phyloP scores from a whole-genome alignment of 2,888 invertebrate genomes.

The Oasisia sp. region DNA sequence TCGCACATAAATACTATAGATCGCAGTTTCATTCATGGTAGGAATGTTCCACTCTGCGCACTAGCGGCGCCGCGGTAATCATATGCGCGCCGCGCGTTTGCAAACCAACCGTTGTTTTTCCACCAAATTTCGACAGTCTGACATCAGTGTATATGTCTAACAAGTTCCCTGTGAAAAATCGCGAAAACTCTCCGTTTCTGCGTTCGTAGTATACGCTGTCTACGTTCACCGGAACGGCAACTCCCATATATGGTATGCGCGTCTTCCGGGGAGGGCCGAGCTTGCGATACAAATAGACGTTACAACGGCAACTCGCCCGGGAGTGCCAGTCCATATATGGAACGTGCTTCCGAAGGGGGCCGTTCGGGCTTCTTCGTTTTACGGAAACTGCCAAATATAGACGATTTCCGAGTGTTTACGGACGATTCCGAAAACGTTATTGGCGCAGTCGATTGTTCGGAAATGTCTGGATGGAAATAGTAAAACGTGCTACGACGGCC shows the following conservation, averaged over 20 bases:
- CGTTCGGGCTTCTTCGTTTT: neutral
- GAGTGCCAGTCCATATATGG: slow-evolving; percentile 9
- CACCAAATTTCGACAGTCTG: neutral
- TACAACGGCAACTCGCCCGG: neutral
- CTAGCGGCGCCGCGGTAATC: neutral
- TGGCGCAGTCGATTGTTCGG: neutral
- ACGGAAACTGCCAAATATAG: slow-evolving; percentile 3
- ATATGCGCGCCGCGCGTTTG: neutral
- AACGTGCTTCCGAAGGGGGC: slow-evolving; percentile 8
- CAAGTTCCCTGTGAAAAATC: neutral
- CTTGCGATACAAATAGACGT: slow-evolving; percentile 12
- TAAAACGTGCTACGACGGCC: neutral
- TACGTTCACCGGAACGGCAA: neutral
- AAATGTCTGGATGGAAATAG: neutral
- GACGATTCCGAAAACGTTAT: neutral
- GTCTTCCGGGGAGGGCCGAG: neutral
- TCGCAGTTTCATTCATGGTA: slow-evolving; percentile 9
- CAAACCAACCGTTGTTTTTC: neutral
- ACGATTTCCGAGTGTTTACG: neutral
- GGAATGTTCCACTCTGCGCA: neutral
- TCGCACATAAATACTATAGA: slow-evolving; percentile 17
- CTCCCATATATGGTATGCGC: neutral
- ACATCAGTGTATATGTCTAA: neutral
- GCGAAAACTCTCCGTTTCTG: neutral
- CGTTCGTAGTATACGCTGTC: slow-evolving; percentile 7